Base-by-base conservation (phyloP, 2,113 vertebrate species). In the Sminthopsis crassicaudata region DNA sequence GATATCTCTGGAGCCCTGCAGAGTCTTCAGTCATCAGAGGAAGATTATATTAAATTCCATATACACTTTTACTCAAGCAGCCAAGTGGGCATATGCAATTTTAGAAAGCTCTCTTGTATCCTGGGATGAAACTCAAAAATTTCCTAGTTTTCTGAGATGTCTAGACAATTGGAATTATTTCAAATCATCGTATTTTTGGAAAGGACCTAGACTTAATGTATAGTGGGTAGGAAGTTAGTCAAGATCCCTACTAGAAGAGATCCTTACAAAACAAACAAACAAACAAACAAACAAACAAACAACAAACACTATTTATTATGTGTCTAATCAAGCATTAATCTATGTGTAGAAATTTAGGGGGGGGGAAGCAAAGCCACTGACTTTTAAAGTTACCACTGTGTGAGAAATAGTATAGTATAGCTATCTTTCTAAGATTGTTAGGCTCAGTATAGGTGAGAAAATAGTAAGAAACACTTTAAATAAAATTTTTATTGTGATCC, bases 181-280 rank as follows among this genome's bases (percentile, higher is more conserved):
- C 12, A 22, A 0, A 67, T 7, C 8, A 95, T 51, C 96, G 55
- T 55, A 91, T 96, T 96, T 84, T 95, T 3, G 91, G 55, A 95
- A 91, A 91, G 94, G 88, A 46, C 92, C 52, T 91, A 94, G 51
- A 89, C 46, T 95, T 95, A 92, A 19, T n/a, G 67, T 4, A 94
- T 42, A 76, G 36, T 76, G 14, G 27, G 67, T n/a, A 67, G 30
- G 60, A 67, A 36, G 11, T 67, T 67, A 67, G 36, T 36, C 12
- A 12, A 93, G 67, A 91, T 90, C 91, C 27, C 53, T 90, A 12
- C 55, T 95, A 93, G 94, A 88, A 2, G 10, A 76, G 60, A 89
- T 92, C 60, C 53, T 30, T 89, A 95, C 46, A 53, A 89, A 53
- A 23, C n/a, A n/a, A n/a, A n/a, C n/a, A n/a, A n/a, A n/a, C n/a